phyloP scores from a whole-genome alignment of 1,140 invertebrate species.

The Nasonia giraulti region DNA sequence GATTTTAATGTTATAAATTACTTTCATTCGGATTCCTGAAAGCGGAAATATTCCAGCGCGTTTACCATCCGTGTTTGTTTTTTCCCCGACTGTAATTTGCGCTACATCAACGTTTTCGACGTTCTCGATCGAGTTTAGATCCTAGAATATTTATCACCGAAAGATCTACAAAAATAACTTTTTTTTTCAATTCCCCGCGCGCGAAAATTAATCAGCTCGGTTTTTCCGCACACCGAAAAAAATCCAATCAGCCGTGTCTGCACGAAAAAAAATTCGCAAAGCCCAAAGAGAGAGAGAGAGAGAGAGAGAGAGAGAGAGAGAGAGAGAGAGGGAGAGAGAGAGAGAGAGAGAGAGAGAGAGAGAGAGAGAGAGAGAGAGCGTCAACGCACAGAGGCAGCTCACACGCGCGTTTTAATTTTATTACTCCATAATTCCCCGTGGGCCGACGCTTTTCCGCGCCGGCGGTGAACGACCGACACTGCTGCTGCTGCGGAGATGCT shows the following conservation, averaged over 20 bases:
- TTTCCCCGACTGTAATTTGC: not conserved
- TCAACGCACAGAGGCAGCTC: not conserved
- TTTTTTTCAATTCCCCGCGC: no score
- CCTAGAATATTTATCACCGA: not conserved
- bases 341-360: not conserved
- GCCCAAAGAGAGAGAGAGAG: not conserved
- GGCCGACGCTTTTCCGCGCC: constrained; percentile 3
- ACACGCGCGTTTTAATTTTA: constrained; percentile 14
- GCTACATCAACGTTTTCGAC: not conserved
- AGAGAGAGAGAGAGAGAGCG: not conserved
- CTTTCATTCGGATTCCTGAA: constrained; percentile 4
- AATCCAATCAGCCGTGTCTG: not conserved
- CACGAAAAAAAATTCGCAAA: not conserved
- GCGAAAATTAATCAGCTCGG: not conserved
- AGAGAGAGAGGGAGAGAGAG: not conserved
- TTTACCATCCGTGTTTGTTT: not conserved
- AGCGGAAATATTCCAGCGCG: not conserved
- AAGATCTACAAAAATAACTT: no score
- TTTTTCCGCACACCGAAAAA: not conserved
- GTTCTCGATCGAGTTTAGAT: not conserved
- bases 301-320: not conserved
- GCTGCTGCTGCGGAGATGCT: not conserved
- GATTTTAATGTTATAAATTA: constrained; percentile 29
- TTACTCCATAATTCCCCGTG: not conserved
- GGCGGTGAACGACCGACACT: constrained; percentile 14